A percentile compares a stretch with the other conserved stretches of the same genome.
These are phyloP conservation scores for Melanocharis versteri DNA, from an alignment of 2,113 vertebrate species.

Conservation along the genomic window DNA sequence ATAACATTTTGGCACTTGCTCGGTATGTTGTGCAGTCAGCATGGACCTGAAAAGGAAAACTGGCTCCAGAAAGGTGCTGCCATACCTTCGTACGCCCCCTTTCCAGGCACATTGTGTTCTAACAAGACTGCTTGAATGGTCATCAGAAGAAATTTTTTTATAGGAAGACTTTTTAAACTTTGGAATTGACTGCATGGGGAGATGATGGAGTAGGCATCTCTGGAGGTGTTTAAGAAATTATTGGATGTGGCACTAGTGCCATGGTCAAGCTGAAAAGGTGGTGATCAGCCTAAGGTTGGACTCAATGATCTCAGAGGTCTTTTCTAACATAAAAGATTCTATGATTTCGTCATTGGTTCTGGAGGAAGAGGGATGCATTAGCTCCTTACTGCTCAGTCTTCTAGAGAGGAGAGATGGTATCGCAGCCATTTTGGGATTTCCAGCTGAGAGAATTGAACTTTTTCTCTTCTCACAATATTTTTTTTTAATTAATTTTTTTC, in stretches of 20 bases:
- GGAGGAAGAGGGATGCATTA: background rate
- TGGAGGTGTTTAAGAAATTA: background rate
- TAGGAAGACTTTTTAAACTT: background rate
- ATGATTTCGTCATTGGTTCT: background rate
- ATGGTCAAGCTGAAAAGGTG: background rate
- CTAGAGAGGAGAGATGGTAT: background rate
- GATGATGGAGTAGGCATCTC: background rate
- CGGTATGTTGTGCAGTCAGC: accelerated
- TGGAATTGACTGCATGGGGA: background rate
- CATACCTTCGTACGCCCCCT: accelerated
- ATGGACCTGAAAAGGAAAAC: background rate
- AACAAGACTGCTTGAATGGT: background rate
- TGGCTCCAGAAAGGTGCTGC: no score
- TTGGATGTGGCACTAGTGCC: background rate
- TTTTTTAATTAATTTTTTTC: background rate
- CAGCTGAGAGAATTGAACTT: accelerated
- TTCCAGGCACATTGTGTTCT: background rate
- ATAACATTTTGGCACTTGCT: accelerated
- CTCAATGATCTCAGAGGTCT: background rate
- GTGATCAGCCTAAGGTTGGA: background rate
- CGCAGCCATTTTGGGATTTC: background rate
- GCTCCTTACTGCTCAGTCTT: background rate
- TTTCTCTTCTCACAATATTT: background rate
- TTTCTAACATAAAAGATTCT: background rate
- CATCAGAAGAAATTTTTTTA: background rate